Evolutionary conservation across 2,797 vertebrate genomes (phyloP).

Genomic region (Pantherophis alleghaniensis): DNA sequence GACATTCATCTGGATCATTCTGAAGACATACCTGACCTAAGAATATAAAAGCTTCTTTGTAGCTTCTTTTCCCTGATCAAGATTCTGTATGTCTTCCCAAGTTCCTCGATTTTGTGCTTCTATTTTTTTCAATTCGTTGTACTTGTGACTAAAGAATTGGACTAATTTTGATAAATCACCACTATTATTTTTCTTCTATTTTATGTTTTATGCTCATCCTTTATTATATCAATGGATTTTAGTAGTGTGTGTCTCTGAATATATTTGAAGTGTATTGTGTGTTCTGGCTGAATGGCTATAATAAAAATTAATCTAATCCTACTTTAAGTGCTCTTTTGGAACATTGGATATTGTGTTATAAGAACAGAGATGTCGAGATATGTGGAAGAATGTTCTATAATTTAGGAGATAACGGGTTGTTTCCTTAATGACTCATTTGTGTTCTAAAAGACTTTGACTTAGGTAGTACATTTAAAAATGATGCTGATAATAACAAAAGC

Average conservation of each 20-base stretch:
- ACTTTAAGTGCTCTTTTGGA: constrained; percentile 44
- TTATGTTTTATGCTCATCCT: not conserved
- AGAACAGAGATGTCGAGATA: constrained; percentile 30
- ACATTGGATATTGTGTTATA: not conserved
- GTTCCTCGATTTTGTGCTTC: not conserved
- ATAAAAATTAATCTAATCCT: not conserved
- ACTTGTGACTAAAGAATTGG: not conserved
- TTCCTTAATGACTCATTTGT: constrained; percentile 44
- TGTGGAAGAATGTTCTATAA: constrained; percentile 52
- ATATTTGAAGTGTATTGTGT: not conserved
- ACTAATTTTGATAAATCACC: not conserved
- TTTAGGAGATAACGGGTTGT: constrained; percentile 43
- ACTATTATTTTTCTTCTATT: not conserved
- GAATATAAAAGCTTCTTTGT: not conserved
- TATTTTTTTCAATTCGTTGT: not conserved
- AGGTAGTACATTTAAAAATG: constrained; percentile 64
- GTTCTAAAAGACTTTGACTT: constrained; percentile 63
- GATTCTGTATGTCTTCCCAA: not conserved
- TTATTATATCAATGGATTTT: not conserved
- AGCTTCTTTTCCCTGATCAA: not conserved
- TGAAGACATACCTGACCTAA: not conserved
- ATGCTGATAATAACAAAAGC: not conserved
- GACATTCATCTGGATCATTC: not conserved
- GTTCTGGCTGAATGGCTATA: not conserved
- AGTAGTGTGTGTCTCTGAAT: not conserved